Base-by-base conservation (phyloP, 2,113 vertebrate genomes). In the Sturnira hondurensis region DNA sequence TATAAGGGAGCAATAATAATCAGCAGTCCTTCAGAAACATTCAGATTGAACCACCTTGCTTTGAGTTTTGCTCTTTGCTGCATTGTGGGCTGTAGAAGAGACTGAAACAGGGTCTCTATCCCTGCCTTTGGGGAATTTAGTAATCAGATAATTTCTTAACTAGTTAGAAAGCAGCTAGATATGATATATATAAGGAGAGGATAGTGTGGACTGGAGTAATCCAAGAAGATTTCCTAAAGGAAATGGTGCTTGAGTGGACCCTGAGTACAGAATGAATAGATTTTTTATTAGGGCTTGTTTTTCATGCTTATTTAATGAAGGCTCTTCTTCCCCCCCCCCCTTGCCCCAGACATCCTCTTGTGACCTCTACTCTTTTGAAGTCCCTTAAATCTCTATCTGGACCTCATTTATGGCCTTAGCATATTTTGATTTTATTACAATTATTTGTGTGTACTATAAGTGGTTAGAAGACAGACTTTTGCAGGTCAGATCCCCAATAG, bases 181-280 rank as follows among this genome's bases (percentile, higher is more conserved):
- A 77, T 87, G 78, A 84, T 83, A 84, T 86, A 38, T 84, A 26
- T 68, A 70, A 91, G 31, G 31, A 77, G 70, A 88, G 70, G 88
- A 78, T 71, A 78, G 54, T 54, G 43, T 96, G 43, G 26, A 54
- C 31, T 91, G 52, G 68, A 84, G 26, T 92, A 70, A 84, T 88
- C 33, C 43, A 94, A 76, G 83, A 94, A 76, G 61, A 94, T 33
- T 54, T 84, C 70, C 43, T 92, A 38, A 76, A 94, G 92, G 83
- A 83, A 52, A 41, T 71, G 41, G 36, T 92, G 20, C 63, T 78
- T 78, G 43, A 78, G 56, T 92, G 45, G 36, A 54, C 52, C 52
- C 63, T 65, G 63, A 17, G 20, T 89, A 56, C 38, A 92, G 45
- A 78, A 56, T 77, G 54, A 93, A 67, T 76, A 70, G 70, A 78